Conservation (phyloP, 1,140 invertebrate species). For the Papilio polyxenes region DNA sequence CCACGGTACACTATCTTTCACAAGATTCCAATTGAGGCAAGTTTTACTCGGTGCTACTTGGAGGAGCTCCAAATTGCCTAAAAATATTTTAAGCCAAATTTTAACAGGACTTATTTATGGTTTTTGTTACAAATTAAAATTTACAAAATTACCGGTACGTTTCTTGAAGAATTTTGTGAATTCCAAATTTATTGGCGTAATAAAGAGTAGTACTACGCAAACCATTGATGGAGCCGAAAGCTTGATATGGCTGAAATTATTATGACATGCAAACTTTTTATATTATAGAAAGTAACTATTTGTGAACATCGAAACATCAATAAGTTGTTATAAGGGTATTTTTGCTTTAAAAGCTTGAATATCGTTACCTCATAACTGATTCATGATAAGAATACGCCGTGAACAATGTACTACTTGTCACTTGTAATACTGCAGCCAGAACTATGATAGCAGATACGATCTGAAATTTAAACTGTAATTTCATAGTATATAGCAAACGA, state of each 20-base stretch:
- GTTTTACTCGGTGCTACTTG: constrained; percentile 45
- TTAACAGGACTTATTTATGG: background rate
- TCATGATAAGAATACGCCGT: constrained; percentile 32
- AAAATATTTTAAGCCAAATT: background rate
- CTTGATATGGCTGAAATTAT: constrained; percentile 51
- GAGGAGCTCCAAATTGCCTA: constrained; percentile 13
- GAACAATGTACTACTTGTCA: constrained; percentile 27
- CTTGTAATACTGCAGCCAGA: constrained; percentile 45
- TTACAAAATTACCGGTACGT: constrained; percentile 44
- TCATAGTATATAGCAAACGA: background rate
- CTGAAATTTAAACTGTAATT: constrained; percentile 41
- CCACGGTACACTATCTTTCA: constrained; percentile 57
- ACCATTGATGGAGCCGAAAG: constrained; percentile 55
- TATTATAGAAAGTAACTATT: too few relatives aligned
- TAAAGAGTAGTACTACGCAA: constrained; percentile 54
- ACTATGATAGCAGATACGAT: constrained; percentile 42
- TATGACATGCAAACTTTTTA: background rate
- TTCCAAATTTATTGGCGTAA: constrained; percentile 55
- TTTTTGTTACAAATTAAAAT: background rate
- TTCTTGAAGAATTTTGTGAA: constrained; percentile 58
- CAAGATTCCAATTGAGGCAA: constrained; percentile 56
- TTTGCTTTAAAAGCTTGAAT: background rate
- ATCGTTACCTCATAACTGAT: constrained; percentile 36
- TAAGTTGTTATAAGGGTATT: background rate
- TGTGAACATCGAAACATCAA: background rate